Evolutionary conservation across 2,888 invertebrate species (phyloP).

Genomic region (Geotrupes spiniger): DNA sequence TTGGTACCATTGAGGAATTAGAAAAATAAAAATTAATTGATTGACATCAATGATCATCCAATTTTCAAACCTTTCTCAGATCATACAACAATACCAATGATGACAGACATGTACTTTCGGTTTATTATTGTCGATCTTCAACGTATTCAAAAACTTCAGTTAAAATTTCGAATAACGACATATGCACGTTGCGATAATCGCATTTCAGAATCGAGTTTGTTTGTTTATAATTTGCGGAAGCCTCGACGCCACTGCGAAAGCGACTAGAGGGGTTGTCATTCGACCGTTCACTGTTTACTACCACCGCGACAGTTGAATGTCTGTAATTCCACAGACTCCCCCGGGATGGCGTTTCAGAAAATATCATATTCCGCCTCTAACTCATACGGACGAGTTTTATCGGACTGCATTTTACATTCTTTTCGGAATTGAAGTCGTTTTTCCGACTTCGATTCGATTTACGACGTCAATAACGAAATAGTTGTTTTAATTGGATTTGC

Average conservation of each 20-base stretch:
- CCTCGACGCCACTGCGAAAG: not conserved
- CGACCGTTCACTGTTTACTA: conserved; percentile 31
- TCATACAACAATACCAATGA: too few relatives aligned
- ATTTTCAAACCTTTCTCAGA: too few relatives aligned
- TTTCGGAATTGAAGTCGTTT: not conserved
- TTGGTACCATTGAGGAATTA: too few relatives aligned
- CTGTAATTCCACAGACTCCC: conserved; percentile 35
- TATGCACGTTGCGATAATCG: too few relatives aligned
- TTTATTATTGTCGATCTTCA: too few relatives aligned
- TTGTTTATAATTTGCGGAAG: too few relatives aligned
- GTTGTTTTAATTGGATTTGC: conserved; percentile 3
- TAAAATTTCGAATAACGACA: too few relatives aligned
- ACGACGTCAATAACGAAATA: conserved; percentile 2
- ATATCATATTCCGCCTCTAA: conserved; percentile 1
- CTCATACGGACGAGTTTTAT: not conserved
- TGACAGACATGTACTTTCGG: too few relatives aligned
- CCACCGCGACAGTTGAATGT: conserved; percentile 38
- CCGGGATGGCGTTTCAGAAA: conserved; percentile 21
- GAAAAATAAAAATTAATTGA: too few relatives aligned
- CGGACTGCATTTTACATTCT: conserved; percentile 3
- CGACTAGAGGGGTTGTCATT: not conserved
- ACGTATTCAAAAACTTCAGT: too few relatives aligned
- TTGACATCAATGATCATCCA: too few relatives aligned
- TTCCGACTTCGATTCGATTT: not conserved
- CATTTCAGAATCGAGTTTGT: too few relatives aligned